Conservation (phyloP, 2,888 invertebrate species). For the Ceriagrion tenellum region DNA sequence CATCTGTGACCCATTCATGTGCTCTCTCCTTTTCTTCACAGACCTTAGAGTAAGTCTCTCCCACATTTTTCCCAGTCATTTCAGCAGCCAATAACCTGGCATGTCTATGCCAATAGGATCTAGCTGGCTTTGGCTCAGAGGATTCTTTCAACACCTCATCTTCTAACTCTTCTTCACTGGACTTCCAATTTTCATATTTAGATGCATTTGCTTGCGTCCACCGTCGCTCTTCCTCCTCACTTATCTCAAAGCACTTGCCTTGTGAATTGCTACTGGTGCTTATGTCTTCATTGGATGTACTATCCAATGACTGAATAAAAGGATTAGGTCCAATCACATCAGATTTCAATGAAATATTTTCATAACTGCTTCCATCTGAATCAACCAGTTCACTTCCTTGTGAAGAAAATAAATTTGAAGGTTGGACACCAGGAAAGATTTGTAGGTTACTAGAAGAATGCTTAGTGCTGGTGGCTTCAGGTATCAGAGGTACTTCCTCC, state of each 20-base stretch:
- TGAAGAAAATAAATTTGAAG: conserved; percentile 21
- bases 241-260: conserved; percentile 37
- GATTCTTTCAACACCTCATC: not conserved
- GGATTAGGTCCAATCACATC: not conserved
- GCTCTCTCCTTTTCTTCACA: not conserved
- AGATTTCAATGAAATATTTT: not conserved
- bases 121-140: conserved; percentile 24
- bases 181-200: conserved; percentile 18
- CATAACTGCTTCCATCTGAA: not conserved
- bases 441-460: not conserved
- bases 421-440: not conserved
- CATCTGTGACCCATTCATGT: conserved; percentile 21
- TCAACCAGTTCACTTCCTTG: not conserved
- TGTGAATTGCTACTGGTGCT: not conserved
- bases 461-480: not conserved
- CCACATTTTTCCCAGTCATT: not conserved
- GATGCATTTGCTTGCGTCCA: conserved; percentile 18
- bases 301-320: not conserved
- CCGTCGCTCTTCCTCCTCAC: not conserved
- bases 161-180: conserved; percentile 41
- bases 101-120: not conserved
- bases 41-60: not conserved
- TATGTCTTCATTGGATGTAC: not conserved
- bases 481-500: not conserved
- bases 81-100: not conserved